A percentile compares a stretch with the other conserved stretches of the same genome.
phyloP scores from a whole-genome alignment of 1,140 invertebrate genomes.

The Pissodes strobi region DNA sequence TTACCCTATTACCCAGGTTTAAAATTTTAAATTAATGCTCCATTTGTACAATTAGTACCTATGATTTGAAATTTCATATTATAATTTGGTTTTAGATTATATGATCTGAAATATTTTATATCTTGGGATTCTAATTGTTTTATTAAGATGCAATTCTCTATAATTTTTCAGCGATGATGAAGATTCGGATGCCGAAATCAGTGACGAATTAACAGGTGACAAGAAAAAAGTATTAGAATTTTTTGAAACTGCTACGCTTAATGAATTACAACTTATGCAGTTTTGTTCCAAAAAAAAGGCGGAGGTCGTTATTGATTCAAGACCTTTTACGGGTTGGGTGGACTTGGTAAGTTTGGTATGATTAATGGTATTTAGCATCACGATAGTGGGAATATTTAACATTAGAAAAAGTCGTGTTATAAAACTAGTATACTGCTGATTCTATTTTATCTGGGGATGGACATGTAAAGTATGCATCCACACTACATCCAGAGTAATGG shows the following conservation, averaged over 20 bases:
- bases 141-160: not conserved
- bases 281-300: conserved; percentile 76
- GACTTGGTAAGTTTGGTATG: conserved; percentile 71
- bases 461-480: too few species aligned
- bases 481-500: too few species aligned
- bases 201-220: conserved; percentile 68
- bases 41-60: too few species aligned
- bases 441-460: too few species aligned
- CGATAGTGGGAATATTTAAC: too few species aligned
- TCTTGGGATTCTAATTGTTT: not conserved
- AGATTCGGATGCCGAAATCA: conserved; percentile 74
- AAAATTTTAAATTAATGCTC: too few species aligned
- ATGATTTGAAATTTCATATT: too few species aligned
- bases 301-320: conserved; percentile 65
- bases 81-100: not conserved
- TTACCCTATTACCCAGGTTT: too few species aligned
- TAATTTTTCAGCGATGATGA: conserved; percentile 59
- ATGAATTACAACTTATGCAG: conserved; percentile 69
- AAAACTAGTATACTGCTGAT: too few species aligned
- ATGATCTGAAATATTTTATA: not conserved
- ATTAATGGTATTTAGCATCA: too few species aligned
- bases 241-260: conserved; percentile 67
- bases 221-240: conserved; percentile 78
- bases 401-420: too few species aligned
- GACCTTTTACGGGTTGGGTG: conserved; percentile 74